Evolutionary conservation across 1,140 invertebrate species (phyloP).

Genomic region (Drosophila navojoa): DNA sequence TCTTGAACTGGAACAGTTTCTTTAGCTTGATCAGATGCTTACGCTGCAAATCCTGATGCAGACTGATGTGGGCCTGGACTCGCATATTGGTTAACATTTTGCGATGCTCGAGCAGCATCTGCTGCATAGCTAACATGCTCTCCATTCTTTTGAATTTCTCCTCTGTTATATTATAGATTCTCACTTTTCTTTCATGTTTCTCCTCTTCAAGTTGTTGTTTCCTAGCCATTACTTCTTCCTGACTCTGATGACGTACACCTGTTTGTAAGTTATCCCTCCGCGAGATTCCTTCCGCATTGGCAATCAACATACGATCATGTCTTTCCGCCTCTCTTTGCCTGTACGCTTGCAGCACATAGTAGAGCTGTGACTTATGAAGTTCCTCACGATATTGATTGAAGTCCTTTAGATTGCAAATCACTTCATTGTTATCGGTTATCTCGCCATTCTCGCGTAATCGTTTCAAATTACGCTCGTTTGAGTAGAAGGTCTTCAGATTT

Average conservation of each 20-base stretch:
- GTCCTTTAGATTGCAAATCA: conserved; percentile 80
- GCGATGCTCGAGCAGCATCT: conserved; percentile 57
- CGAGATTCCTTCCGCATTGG: conserved; percentile 71
- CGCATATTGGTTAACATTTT: conserved; percentile 72
- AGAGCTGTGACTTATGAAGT: conserved; percentile 81
- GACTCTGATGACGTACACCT: conserved; percentile 49
- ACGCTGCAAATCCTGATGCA: conserved; percentile 64
- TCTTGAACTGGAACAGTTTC: conserved; percentile 77
- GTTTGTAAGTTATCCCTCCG: conserved; percentile 65
- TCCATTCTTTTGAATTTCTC: conserved; percentile 63
- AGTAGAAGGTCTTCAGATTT: conserved; percentile 76
- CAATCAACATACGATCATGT: conserved; percentile 68
- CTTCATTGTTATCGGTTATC: conserved; percentile 77
- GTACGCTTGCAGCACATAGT: conserved; percentile 74
- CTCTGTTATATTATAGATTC: conserved; percentile 50
- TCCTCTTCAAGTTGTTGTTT: conserved; percentile 55
- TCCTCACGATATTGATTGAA: conserved; percentile 77
- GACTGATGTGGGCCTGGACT: conserved; percentile 52
- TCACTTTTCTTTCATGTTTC: conserved; percentile 44
- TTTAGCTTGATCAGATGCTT: conserved; percentile 75
- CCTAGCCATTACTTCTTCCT: conserved; percentile 59
- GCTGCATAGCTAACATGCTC: conserved; percentile 52
- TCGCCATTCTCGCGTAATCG: conserved; percentile 73
- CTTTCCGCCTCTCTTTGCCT: conserved; percentile 68
- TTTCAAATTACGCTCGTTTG: conserved; percentile 72